phyloP scores from a whole-genome alignment of 2,113 vertebrate species.

The Desmodus rotundus region DNA sequence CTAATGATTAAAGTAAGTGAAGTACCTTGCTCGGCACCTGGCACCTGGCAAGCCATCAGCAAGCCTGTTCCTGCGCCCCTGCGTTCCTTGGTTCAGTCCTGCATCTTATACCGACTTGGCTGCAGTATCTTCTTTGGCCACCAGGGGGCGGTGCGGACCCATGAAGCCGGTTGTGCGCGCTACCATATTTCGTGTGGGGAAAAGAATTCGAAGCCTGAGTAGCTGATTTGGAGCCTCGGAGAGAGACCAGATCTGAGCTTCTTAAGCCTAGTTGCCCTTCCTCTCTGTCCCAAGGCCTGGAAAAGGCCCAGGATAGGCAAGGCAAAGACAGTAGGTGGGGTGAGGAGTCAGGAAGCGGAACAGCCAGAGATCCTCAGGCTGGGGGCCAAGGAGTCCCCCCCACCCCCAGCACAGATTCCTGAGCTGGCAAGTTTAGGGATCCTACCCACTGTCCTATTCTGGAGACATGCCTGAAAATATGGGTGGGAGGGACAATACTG shows the following conservation, averaged over 20 bases:
- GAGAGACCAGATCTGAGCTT: background rate
- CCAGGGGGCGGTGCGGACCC: conserved; percentile 7
- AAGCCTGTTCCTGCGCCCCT: background rate
- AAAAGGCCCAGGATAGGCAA: background rate
- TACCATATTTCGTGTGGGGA: background rate
- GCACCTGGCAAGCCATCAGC: background rate
- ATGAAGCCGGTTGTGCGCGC: background rate
- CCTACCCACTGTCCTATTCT: background rate
- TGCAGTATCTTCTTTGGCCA: background rate
- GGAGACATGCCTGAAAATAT: background rate
- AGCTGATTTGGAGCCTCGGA: background rate
- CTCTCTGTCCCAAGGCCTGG: background rate
- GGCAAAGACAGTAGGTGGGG: background rate
- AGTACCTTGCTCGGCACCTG: background rate
- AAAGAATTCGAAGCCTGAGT: background rate
- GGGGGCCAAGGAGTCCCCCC: rapidly evolving
- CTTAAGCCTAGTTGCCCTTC: background rate
- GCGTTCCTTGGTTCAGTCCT: background rate
- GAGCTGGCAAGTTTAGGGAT: background rate
- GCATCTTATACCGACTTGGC: background rate
- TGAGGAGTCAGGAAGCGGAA: background rate
- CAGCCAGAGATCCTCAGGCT: background rate
- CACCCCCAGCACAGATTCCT: background rate
- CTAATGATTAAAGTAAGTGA: background rate
- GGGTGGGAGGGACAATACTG: background rate